Conservation (phyloP, 1,140 invertebrate genomes). For the Stegodyphus dumicola region DNA sequence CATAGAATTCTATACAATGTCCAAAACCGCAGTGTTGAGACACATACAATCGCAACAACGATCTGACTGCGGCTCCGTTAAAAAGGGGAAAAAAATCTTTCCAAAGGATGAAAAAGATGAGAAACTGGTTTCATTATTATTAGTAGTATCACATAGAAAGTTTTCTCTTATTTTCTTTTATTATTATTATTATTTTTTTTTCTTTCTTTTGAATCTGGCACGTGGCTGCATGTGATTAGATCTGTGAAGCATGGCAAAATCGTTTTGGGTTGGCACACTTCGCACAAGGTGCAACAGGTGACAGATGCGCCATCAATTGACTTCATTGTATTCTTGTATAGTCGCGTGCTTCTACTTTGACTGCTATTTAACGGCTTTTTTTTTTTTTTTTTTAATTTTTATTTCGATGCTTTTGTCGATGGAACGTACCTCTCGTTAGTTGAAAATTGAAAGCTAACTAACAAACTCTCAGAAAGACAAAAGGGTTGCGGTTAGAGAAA, state of each 20-base stretch:
- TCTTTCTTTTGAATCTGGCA: constrained; percentile 11
- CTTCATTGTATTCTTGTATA: neutral
- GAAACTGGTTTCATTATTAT: constrained; percentile 41
- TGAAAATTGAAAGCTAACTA: no score
- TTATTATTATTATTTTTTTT: no score
- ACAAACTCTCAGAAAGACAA: no score
- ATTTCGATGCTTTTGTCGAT: no score
- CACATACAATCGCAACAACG: neutral
- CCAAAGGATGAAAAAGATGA: neutral
- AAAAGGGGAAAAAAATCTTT: neutral
- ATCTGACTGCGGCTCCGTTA: neutral
- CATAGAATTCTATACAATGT: neutral
- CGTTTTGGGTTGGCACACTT: constrained; percentile 4
- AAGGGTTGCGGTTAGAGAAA: no score
- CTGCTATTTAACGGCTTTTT: no score
- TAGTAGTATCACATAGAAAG: constrained; percentile 37
- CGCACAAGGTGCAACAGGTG: constrained; percentile 17
- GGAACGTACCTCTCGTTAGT: no score
- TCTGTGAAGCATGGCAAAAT: constrained; percentile 34
- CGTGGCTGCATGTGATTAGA: constrained; percentile 30
- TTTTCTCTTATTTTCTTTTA: neutral
- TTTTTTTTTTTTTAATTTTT: no score
- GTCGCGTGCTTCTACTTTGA: neutral
- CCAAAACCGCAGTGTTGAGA: neutral
- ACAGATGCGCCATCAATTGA: constrained; percentile 32